Evolutionary conservation across 92 coral and sea anemone genomes (phyloP), one percentile per base, ranked within the genome.

Genomic region (Nematostella vectensis): DNA sequence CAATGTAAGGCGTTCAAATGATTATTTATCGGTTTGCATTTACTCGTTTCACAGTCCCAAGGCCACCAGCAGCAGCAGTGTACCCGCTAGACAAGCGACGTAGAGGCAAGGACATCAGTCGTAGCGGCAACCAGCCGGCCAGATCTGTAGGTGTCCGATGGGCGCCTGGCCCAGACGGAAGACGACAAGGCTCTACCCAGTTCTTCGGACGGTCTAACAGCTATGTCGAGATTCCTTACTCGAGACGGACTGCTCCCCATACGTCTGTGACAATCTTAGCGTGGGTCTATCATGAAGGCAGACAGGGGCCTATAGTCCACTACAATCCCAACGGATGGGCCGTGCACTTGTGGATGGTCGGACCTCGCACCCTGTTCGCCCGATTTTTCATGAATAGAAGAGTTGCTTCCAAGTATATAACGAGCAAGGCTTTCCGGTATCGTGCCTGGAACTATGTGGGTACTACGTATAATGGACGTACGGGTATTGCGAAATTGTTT

Each of bases 391-490:
- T 27, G 31, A 81, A 81, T 9, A 31, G 61, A 21, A 69, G 70
- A 37, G 53, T 42, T 0, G 47, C 28, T 55, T 50, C 77, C 1
- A 24, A 47, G 2, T 74, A 82, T 11, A 25, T 75, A 3, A 48
- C 54, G 39, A 72, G 65, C 62, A 67, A 36, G 20, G 33, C 63
- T 33, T 28, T 78, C 8, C 48, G 57, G 3, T 65, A 52, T 58
- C 56, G 64, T 8, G 79, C 85, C 13, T 81, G 88, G 88, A 81
- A 75, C 53, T 81, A 75, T 37, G 82, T 81, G 31, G 88, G 88
- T 21, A 74, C 75, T 10, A 75, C 83, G 2, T 80, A 80, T 39
- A 64, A 80, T 53, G 58, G 58, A 51, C 65, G 65, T 11, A 68
- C 77, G 12, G 82, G 87, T 1, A 62, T 68, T 27, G 82, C 77